These are phyloP conservation scores for Mimas tiliae DNA, from an alignment of 2,888 invertebrate species.

Conservation along the genomic window DNA sequence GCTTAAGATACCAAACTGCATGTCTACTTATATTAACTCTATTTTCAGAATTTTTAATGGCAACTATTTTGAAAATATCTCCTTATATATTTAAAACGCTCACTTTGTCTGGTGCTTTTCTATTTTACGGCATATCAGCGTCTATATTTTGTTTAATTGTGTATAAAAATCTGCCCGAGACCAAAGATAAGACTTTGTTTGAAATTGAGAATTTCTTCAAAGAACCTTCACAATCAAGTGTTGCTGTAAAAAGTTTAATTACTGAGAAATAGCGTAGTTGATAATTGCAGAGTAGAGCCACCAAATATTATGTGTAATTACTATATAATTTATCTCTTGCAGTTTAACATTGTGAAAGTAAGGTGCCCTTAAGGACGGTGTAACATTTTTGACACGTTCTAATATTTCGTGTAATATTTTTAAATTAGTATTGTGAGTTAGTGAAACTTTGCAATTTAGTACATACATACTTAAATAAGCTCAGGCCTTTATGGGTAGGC, in stretches of 20 bases:
- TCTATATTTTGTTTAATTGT: slow-evolving; percentile 50
- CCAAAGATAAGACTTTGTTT: slow-evolving; percentile 58
- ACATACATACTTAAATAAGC: too few relatives aligned
- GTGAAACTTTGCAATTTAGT: too few relatives aligned
- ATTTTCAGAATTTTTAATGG: slow-evolving; percentile 52
- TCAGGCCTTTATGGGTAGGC: too few relatives aligned
- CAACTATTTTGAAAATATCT: slow-evolving; percentile 55
- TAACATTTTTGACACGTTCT: too few relatives aligned
- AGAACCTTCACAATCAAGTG: slow-evolving; percentile 38
- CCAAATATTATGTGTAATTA: neutral
- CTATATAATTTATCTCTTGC: neutral
- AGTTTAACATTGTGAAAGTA: too few relatives aligned
- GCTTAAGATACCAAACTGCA: slow-evolving; percentile 55
- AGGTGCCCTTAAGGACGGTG: too few relatives aligned
- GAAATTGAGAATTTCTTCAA: slow-evolving; percentile 57
- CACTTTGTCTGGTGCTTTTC: slow-evolving; percentile 58
- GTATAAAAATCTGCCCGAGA: slow-evolving; percentile 56
- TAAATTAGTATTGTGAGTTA: too few relatives aligned
- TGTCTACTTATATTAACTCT: slow-evolving; percentile 52
- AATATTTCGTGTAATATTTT: too few relatives aligned
- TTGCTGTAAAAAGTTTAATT: slow-evolving; percentile 44
- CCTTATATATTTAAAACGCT: slow-evolving; percentile 54
- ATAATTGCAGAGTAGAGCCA: neutral
- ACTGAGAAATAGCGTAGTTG: slow-evolving; percentile 26
- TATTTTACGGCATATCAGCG: slow-evolving; percentile 52